Percentiles rank a stretch among this genome's conserved stretches.
These are phyloP conservation scores for Colostygia pectinataria DNA, from an alignment of 2,888 invertebrate genomes.

Conservation along the genomic window DNA sequence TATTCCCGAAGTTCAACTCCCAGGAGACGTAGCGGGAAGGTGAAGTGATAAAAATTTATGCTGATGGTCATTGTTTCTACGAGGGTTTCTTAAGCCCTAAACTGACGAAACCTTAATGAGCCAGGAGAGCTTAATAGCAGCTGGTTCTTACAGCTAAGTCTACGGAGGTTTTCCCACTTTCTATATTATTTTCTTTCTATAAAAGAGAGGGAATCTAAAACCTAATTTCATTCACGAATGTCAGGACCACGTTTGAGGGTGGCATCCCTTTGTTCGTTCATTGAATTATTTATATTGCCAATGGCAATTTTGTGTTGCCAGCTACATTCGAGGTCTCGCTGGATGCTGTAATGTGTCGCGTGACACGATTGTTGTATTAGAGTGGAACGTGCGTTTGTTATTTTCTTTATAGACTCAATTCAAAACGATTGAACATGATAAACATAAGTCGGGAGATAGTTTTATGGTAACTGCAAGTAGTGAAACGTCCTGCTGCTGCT, in stretches of 20 bases:
- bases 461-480: no score
- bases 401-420: neutral
- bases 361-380: conserved; percentile 9
- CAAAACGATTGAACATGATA: no score
- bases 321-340: conserved; percentile 18
- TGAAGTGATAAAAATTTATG: no score
- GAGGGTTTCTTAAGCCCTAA: no score
- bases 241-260: conserved; percentile 45
- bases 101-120: no score
- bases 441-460: no score
- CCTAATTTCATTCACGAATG: conserved; percentile 56
- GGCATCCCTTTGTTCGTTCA: conserved; percentile 46
- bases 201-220: conserved; percentile 26
- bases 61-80: no score
- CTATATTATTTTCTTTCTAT: neutral
- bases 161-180: neutral
- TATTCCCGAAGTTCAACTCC: no score
- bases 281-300: conserved; percentile 53
- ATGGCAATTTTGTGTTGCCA: conserved; percentile 42
- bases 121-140: no score
- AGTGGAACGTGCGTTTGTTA: neutral
- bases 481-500: no score
- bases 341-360: conserved; percentile 7
- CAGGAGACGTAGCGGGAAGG: no score
- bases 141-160: no score